Conservation (phyloP, 2,888 invertebrate genomes). For the Drosophila stalkeri region DNA sequence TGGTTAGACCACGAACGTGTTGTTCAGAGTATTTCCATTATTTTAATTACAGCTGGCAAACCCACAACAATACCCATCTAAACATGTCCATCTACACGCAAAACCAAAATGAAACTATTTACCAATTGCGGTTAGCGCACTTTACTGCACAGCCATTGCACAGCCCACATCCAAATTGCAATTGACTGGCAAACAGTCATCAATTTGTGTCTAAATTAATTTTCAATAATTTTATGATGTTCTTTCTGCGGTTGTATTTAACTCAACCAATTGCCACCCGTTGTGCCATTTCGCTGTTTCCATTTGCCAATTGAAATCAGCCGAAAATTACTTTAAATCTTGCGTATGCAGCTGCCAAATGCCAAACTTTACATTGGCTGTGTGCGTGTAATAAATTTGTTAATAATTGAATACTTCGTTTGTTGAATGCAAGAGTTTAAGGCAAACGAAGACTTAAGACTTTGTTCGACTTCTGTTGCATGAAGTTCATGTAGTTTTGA, state of each 20-base stretch:
- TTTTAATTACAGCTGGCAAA: conserved; percentile 72
- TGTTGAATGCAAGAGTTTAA: conserved; percentile 28
- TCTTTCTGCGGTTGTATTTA: conserved; percentile 51
- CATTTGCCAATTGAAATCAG: conserved; percentile 2
- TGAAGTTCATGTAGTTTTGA: not conserved
- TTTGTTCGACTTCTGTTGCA: not conserved
- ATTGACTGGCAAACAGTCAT: conserved; percentile 39
- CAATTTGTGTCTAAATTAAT: conserved; percentile 69
- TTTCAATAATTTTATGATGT: conserved; percentile 70
- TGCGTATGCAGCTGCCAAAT: conserved; percentile 11
- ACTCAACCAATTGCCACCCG: conserved; percentile 6
- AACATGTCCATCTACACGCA: conserved; percentile 5
- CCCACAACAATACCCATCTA: conserved; percentile 2
- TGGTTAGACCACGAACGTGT: conserved; percentile 61
- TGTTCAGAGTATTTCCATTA: conserved; percentile 67
- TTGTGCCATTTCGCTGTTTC: conserved; percentile 6
- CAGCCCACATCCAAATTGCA: conserved; percentile 14
- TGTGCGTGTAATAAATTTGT: conserved; percentile 71
- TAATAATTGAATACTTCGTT: conserved; percentile 64
- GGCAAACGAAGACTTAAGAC: conserved; percentile 37
- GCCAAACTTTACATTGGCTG: conserved; percentile 44
- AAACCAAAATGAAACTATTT: conserved; percentile 68
- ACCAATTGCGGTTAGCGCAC: conserved; percentile 69
- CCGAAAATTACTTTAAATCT: conserved; percentile 55
- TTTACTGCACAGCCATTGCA: not conserved